Conservation (phyloP, 2,888 invertebrate species). For the Sclerodermus sp. region DNA sequence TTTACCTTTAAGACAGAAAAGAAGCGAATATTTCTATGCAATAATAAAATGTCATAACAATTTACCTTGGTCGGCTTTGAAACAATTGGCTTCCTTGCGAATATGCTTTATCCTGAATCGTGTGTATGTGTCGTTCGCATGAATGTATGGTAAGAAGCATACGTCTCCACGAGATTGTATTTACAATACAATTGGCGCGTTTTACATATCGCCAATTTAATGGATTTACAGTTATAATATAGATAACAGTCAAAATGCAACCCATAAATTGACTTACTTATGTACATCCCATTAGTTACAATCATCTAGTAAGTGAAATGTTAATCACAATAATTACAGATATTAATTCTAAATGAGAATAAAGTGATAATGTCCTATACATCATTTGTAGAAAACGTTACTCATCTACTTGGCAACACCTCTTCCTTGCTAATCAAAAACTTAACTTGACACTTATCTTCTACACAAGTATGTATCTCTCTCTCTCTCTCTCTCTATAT, state of each 20-base stretch:
- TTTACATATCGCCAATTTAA: constrained; percentile 19
- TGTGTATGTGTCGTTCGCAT: constrained; percentile 13
- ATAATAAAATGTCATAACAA: not conserved
- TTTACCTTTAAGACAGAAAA: too few relatives aligned
- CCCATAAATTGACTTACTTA: constrained; percentile 28
- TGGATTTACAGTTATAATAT: constrained; percentile 22
- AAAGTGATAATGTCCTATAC: constrained; percentile 25
- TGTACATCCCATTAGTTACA: constrained; percentile 28
- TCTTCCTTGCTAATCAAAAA: constrained; percentile 4
- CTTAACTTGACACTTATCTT: too few relatives aligned
- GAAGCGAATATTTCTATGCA: too few relatives aligned
- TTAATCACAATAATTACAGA: constrained; percentile 18
- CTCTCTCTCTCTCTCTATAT: too few relatives aligned
- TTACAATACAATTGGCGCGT: constrained; percentile 19
- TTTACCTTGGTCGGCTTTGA: not conserved
- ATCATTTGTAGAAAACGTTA: constrained; percentile 23
- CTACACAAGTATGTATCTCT: too few relatives aligned
- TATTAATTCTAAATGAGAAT: constrained; percentile 29
- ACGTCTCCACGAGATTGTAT: constrained; percentile 17
- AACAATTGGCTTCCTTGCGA: too few relatives aligned
- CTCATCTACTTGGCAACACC: constrained; percentile 33
- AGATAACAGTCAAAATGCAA: constrained; percentile 32
- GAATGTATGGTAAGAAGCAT: constrained; percentile 10
- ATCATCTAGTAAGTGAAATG: constrained; percentile 6
- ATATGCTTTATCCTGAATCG: not conserved